phyloP scores from a whole-genome alignment of 2,888 invertebrate species.

The Apamea monoglypha region DNA sequence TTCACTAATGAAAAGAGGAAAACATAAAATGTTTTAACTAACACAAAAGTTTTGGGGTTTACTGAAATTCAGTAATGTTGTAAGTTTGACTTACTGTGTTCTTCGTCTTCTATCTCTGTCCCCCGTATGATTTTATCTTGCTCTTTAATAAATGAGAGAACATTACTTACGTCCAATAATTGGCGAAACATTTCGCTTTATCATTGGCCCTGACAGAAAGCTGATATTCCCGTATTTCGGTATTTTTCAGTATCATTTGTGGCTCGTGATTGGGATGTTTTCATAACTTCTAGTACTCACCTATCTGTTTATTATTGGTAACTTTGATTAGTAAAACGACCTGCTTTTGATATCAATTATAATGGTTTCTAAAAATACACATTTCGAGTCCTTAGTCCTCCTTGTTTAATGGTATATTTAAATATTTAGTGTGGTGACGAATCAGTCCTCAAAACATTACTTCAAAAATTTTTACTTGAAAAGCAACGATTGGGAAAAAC shows the following conservation, averaged over 20 bases:
- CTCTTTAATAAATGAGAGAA: constrained; percentile 50
- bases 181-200: constrained; percentile 46
- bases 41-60: constrained; percentile 50
- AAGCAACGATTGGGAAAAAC: too few relatives aligned
- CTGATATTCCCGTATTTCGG: constrained; percentile 8
- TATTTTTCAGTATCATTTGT: not conserved
- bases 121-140: constrained; percentile 13
- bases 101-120: constrained; percentile 12
- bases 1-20: constrained; percentile 49
- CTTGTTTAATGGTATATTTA: too few relatives aligned
- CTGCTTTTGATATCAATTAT: not conserved
- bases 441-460: too few relatives aligned
- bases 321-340: not conserved
- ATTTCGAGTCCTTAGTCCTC: too few relatives aligned
- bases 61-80: constrained; percentile 40
- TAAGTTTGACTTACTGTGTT: constrained; percentile 20
- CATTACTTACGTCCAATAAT: constrained; percentile 55
- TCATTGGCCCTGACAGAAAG: constrained; percentile 16
- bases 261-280: constrained; percentile 14
- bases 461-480: too few relatives aligned
- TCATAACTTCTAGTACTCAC: not conserved
- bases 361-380: not conserved
- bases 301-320: not conserved
- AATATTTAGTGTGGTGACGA: too few relatives aligned
- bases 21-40: constrained; percentile 37